phyloP scores from a whole-genome alignment of 2,888 invertebrate genomes.

The Catotricha subobsoleta region DNA sequence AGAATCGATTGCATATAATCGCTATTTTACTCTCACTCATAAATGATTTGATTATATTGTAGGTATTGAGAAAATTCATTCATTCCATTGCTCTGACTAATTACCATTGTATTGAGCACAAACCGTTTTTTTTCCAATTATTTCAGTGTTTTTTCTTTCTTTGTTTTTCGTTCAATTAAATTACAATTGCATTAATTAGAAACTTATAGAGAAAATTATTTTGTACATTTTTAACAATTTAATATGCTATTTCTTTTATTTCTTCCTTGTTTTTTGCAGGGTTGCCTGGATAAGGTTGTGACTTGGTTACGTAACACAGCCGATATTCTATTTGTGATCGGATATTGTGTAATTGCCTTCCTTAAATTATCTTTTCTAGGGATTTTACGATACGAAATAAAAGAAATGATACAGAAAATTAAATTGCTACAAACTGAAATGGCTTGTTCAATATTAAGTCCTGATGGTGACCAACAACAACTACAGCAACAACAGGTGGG shows the following conservation, averaged over 20 bases:
- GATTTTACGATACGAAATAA: conserved; percentile 69
- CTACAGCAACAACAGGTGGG: conserved; percentile 9
- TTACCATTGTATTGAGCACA: too few relatives aligned
- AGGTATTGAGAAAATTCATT: too few relatives aligned
- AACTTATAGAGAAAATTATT: background rate
- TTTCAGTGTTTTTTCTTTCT: too few relatives aligned
- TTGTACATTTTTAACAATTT: background rate
- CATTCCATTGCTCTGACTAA: too few relatives aligned
- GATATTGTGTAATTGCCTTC: conserved; percentile 78
- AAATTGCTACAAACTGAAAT: conserved; percentile 54
- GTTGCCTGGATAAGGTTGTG: conserved; percentile 55
- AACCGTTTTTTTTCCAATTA: too few relatives aligned
- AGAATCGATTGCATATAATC: too few relatives aligned
- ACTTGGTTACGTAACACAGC: conserved; percentile 59
- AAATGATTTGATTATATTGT: too few relatives aligned
- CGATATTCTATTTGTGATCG: conserved; percentile 61
- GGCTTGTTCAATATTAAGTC: conserved; percentile 31
- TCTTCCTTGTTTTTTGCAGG: conserved; percentile 21
- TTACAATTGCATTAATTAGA: too few relatives aligned
- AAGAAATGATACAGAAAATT: conserved; percentile 84
- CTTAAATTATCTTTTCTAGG: conserved; percentile 77
- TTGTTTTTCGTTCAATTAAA: too few relatives aligned
- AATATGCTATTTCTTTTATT: background rate
- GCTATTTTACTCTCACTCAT: too few relatives aligned
- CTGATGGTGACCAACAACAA: conserved; percentile 16